Base-by-base conservation (phyloP, 2,888 invertebrate species). In the Argynnis bischoffii region DNA sequence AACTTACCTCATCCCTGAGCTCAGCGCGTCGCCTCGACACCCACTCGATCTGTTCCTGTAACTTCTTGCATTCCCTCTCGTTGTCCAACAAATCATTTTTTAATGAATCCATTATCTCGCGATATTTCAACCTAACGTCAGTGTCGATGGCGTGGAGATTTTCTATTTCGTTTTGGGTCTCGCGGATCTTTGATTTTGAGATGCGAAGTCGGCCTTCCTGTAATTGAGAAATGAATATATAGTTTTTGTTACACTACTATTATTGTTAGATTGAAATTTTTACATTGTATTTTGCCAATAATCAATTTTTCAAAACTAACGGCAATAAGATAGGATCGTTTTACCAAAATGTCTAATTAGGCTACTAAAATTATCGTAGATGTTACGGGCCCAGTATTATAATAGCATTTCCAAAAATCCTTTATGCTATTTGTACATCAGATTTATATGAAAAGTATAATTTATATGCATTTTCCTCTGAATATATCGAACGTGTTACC, bases 1-100 rank as follows among this genome's bases (percentile, higher is more conserved):
- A 31, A 18, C 55, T 55, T 41, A 92, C 92, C 88, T 92, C 90
- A 35, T 87, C 89, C 55, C 84, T 83, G 0, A 92, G 76, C 70
- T 92, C 92, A 0, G 87, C 92, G 1, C 92, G 77, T 53, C 87
- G 77, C 21, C 83, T 77, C 26, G 90, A 90, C 54, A 92, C 90
- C 90, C 91, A 92, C 74, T 91, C 92, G 41, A 92, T 92, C 78
- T 90, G 90, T 47, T 90, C 89, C 74, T 92, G 92, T 11, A 92
- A 80, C 64, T 84, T 85, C 78, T 84, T 87, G 76, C 92, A 91
- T 64, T 92, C 92, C 70, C 80, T 85, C 79, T 92, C 92, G 64
- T 90, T 92, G 69, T 64, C 71, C 8, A 79, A 69, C 72, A 92
- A 80, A 74, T 92, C 92, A 0, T 66, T 75, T 8, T 86, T 81